phyloP scores from a whole-genome alignment of 2,113 vertebrate genomes.

The Urocolius indicus region DNA sequence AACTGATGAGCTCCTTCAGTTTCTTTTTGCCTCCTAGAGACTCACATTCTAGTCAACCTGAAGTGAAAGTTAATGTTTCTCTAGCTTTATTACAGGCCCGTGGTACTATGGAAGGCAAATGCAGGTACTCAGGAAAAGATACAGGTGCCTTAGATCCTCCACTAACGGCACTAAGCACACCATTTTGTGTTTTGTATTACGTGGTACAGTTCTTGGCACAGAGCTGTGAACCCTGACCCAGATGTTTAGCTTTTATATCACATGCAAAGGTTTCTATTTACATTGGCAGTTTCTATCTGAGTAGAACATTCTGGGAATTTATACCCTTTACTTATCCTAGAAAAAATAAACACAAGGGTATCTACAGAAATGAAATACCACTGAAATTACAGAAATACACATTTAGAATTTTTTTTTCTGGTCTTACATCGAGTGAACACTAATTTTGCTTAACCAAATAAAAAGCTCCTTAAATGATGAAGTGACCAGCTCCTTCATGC shows the following conservation, averaged over 20 bases:
- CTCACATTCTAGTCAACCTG: background rate
- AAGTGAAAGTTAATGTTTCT: background rate
- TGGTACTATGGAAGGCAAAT: background rate
- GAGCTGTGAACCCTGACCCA: background rate
- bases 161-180: background rate
- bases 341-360: background rate
- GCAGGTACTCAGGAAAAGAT: background rate
- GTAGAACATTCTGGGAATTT: background rate
- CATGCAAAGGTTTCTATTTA: background rate
- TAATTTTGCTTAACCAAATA: background rate
- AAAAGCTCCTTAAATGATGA: background rate
- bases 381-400: background rate
- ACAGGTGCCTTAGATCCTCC: background rate
- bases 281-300: background rate
- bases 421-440: background rate
- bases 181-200: background rate
- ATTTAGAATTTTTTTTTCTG: background rate
- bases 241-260: accelerated
- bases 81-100: background rate
- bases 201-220: background rate
- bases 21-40: background rate
- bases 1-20: background rate
- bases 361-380: background rate
- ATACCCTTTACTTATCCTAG: background rate
- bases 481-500: background rate